A percentile compares a stretch with the other conserved stretches of the same genome.
phyloP scores from a whole-genome alignment of 2,888 invertebrate genomes.

The Dione juno region DNA sequence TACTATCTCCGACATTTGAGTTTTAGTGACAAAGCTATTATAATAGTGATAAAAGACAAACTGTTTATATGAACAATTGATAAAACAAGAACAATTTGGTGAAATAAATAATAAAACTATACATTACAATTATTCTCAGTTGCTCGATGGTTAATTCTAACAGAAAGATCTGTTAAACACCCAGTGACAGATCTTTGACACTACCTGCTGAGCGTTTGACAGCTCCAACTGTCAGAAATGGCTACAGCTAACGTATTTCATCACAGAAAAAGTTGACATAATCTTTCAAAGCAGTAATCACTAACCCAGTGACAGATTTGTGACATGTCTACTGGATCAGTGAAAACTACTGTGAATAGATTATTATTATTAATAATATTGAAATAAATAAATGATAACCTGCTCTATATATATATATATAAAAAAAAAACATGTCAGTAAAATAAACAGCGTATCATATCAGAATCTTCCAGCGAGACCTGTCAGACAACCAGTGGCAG shows the following conservation, averaged over 20 bases:
- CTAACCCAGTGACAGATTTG: conserved; percentile 46
- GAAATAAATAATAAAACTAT: neutral
- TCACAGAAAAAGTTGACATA: neutral
- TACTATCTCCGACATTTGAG: conserved; percentile 35
- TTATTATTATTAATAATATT: neutral
- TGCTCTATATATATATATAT: too few species aligned
- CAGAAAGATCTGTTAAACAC: conserved; percentile 40
- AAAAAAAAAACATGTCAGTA: neutral
- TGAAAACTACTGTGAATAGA: conserved; percentile 36
- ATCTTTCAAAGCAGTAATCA: conserved; percentile 39
- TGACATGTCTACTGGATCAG: conserved; percentile 31
- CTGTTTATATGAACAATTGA: too few species aligned
- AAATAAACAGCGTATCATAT: neutral
- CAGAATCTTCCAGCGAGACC: conserved; percentile 12
- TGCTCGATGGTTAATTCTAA: neutral
- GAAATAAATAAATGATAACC: neutral
- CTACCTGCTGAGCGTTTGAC: conserved; percentile 46
- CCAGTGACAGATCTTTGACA: conserved; percentile 56
- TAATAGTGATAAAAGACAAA: too few species aligned
- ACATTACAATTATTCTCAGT: neutral
- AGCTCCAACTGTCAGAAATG: conserved; percentile 27
- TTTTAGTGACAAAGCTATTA: too few species aligned
- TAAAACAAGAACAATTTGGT: too few species aligned
- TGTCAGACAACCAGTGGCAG: conserved; percentile 58
- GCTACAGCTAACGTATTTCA: too few species aligned